A percentile compares a stretch with the other conserved stretches of the same genome.
These are phyloP conservation scores for Panzeria rudis DNA, from an alignment of 2,888 invertebrate species.

Conservation along the genomic window DNA sequence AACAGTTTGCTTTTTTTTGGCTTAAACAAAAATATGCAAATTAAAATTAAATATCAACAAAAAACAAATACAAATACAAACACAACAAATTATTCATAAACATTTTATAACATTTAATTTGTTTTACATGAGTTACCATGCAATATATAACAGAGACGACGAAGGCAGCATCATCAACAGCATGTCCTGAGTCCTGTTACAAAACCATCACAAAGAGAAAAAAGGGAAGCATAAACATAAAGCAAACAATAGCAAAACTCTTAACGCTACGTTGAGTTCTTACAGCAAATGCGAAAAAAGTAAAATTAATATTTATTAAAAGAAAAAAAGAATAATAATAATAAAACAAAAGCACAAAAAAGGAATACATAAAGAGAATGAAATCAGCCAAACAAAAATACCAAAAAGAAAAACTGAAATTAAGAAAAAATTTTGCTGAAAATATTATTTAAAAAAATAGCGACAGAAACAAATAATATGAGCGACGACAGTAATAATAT, in stretches of 20 bases:
- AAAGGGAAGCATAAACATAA: background rate
- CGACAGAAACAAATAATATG: background rate
- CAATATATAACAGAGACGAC: background rate
- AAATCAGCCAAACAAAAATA: constrained; percentile 2
- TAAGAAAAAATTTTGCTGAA: background rate
- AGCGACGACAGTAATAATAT: constrained; percentile 20
- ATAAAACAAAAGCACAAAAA: background rate
- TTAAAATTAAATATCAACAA: constrained; percentile 67
- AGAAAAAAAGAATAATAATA: constrained; percentile 9
- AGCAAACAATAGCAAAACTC: background rate
- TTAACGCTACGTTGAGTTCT: constrained; percentile 4
- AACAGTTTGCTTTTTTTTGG: background rate
- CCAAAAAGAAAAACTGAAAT: background rate
- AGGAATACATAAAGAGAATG: background rate
- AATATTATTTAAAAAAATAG: background rate
- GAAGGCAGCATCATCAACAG: background rate
- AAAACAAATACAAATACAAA: constrained; percentile 14
- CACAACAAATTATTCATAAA: constrained; percentile 37
- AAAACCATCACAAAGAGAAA: background rate
- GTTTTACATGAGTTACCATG: background rate
- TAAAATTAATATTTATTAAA: constrained; percentile 67
- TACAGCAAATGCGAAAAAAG: background rate
- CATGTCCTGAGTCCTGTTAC: background rate
- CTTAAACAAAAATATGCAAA: constrained; percentile 57
- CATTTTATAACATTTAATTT: constrained; percentile 35